Percentiles rank a stretch among this genome's conserved stretches.
Conservation (phyloP, 1,140 invertebrate species). For the Solenopsis invicta region DNA sequence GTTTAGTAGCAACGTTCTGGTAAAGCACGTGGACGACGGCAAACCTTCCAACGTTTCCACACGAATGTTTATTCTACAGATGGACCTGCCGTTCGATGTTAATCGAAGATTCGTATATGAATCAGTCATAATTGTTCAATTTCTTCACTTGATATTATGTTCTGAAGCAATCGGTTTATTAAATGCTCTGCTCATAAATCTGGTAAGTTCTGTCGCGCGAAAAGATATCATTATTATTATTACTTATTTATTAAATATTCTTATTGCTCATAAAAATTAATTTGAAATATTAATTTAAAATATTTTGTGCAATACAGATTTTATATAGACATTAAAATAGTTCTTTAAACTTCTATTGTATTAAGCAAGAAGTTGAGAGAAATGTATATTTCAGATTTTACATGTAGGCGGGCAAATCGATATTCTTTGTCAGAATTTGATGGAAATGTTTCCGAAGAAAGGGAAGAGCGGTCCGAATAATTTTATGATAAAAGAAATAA, state of each 20-base stretch:
- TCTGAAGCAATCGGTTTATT: background rate
- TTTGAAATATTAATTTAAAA: conserved; percentile 5
- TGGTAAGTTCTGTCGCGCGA: background rate
- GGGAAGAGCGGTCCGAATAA: too few species aligned
- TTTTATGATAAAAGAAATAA: background rate
- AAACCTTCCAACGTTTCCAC: conserved; percentile 1
- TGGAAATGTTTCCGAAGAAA: background rate
- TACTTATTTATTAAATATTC: background rate
- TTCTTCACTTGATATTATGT: background rate
- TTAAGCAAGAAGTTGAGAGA: background rate
- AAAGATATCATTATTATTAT: conserved; percentile 14
- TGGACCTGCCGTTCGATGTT: conserved; percentile 22
- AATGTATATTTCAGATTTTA: conserved; percentile 28
- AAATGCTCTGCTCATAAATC: conserved; percentile 23
- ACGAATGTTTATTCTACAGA: background rate
- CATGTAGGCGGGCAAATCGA: conserved; percentile 33
- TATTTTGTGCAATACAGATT: background rate
- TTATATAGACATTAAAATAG: background rate
- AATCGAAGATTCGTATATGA: conserved; percentile 28
- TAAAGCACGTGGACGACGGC: background rate
- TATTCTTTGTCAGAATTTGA: conserved; percentile 11
- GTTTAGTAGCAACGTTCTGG: background rate
- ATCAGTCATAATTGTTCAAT: conserved; percentile 19
- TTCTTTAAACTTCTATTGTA: background rate
- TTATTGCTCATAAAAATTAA: background rate